These are phyloP conservation scores for Dorcus parallelipipedus DNA, from an alignment of 2,888 invertebrate species.

Conservation along the genomic window DNA sequence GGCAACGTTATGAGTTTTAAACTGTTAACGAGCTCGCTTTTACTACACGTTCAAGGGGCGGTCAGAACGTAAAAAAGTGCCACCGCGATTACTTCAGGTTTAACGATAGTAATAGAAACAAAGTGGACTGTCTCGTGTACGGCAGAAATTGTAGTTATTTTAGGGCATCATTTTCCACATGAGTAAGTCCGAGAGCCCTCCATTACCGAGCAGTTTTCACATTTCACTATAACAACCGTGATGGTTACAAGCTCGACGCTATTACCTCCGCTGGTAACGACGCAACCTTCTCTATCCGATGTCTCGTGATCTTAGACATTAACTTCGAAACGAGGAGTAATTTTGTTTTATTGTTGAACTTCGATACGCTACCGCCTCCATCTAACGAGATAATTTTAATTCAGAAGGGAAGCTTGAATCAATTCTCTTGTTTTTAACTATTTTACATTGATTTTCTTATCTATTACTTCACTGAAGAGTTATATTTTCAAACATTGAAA, in stretches of 20 bases:
- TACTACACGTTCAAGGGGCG: neutral
- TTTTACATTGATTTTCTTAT: no score
- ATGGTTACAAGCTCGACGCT: slow-evolving; percentile 33
- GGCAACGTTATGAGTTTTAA: neutral
- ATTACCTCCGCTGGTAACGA: slow-evolving; percentile 35
- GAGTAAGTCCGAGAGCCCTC: slow-evolving; percentile 31
- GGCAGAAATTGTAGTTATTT: slow-evolving; percentile 26
- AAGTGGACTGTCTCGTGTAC: neutral
- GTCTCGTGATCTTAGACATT: slow-evolving; percentile 21
- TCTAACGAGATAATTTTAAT: neutral
- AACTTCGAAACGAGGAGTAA: neutral
- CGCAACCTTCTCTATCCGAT: slow-evolving; percentile 26
- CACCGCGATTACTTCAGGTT: neutral
- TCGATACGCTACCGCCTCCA: neutral
- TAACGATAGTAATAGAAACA: neutral
- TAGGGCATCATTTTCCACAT: slow-evolving; percentile 30
- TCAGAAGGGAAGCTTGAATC: neutral
- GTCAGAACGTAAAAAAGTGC: neutral
- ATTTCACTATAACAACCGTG: slow-evolving; percentile 33
- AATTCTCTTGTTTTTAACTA: neutral
- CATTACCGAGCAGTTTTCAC: slow-evolving; percentile 31
- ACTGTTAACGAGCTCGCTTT: neutral
- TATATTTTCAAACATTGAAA: no score
- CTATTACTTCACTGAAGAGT: no score
- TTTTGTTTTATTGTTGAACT: slow-evolving; percentile 2